phyloP scores from a whole-genome alignment of 2,113 vertebrate genomes.

The Scytalopus superciliaris region DNA sequence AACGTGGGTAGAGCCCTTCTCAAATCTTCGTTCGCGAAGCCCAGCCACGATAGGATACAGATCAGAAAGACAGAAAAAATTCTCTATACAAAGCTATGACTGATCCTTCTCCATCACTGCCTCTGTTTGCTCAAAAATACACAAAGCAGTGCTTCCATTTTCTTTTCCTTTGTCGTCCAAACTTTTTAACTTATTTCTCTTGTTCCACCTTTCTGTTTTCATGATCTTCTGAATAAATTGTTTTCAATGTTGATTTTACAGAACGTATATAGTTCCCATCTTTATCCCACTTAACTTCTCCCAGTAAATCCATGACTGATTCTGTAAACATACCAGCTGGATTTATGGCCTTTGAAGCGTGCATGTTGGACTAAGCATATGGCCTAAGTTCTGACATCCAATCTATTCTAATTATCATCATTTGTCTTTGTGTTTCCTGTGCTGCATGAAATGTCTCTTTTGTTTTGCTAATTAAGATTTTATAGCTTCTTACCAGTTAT shows the following conservation, averaged over 20 bases:
- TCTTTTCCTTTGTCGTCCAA: neutral
- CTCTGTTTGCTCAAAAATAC: neutral
- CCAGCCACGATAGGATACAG: neutral
- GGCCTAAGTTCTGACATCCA: neutral
- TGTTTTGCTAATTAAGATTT: constrained; percentile 7
- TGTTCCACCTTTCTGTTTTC: neutral
- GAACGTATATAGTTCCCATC: neutral
- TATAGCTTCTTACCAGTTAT: neutral
- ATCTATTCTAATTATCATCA: neutral
- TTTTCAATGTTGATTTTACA: neutral
- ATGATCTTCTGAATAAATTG: neutral
- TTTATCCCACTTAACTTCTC: neutral
- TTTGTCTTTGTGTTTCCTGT: neutral
- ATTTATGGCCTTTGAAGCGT: neutral
- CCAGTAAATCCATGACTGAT: neutral
- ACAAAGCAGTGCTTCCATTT: neutral
- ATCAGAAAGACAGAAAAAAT: neutral
- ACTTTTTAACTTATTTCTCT: neutral
- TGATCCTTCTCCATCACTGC: neutral
- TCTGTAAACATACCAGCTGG: neutral
- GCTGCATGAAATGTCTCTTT: neutral
- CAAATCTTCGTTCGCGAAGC: too few species aligned
- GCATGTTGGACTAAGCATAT: neutral
- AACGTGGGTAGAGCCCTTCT: too few species aligned
- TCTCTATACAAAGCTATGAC: neutral